Conservation (phyloP, 1,140 invertebrate genomes). For the Cyclina sinensis region DNA sequence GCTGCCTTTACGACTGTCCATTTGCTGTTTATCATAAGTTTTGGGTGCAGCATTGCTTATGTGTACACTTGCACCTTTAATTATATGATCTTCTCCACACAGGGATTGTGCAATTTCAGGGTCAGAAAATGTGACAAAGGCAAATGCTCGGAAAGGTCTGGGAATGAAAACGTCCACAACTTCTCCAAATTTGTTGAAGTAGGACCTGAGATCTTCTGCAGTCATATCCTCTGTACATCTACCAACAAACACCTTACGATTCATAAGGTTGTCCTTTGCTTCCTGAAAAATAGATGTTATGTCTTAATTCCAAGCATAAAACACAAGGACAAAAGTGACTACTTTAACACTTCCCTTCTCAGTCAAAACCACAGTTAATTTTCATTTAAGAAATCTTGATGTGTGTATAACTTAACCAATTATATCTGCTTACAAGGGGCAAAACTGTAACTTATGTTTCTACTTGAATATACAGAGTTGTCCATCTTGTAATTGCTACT, state of each 20-base stretch:
- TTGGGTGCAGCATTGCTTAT: conserved; percentile 98
- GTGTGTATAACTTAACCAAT: no score
- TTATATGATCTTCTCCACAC: conserved; percentile 99
- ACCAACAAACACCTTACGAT: conserved; percentile 87
- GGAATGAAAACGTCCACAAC: conserved; percentile 88
- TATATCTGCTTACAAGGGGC: no score
- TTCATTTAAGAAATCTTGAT: no score
- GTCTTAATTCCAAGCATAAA: no score
- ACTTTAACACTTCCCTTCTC: no score
- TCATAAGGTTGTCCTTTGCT: conserved; percentile 82
- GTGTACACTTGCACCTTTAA: conserved; percentile 97
- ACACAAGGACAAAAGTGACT: no score
- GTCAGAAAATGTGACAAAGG: conserved; percentile 88
- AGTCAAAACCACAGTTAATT: no score
- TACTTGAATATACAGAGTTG: no score
- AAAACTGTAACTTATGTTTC: no score
- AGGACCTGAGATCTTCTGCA: conserved; percentile 85
- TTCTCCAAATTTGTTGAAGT: conserved; percentile 87
- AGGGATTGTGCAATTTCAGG: conserved; percentile 93
- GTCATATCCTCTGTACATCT: conserved; percentile 87
- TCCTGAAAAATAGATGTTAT: conserved; percentile 75
- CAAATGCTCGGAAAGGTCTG: conserved; percentile 88
- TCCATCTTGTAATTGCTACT: no score
- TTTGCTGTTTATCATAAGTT: conserved; percentile 80
- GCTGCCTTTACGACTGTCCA: conserved; percentile 71